These are phyloP conservation scores for Desmophyllum pertusum DNA, from an alignment of 92 coral and sea anemone genomes.

Conservation along the genomic window DNA sequence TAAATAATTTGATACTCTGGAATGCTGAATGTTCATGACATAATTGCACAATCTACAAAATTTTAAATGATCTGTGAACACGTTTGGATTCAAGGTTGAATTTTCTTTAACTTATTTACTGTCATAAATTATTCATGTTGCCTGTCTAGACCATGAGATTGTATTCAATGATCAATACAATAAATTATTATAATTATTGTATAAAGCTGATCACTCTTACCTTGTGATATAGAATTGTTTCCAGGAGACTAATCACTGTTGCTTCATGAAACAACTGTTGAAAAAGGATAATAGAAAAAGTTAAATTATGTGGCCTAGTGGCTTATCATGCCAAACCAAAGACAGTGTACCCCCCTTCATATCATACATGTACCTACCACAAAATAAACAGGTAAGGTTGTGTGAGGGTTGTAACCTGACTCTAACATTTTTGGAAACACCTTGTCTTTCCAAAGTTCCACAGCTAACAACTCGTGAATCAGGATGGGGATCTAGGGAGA, in stretches of 20 bases:
- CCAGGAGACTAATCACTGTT: slow-evolving; percentile 83
- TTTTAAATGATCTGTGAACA: too few relatives aligned
- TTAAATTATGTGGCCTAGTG: too few relatives aligned
- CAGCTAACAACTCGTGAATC: slow-evolving; percentile 88
- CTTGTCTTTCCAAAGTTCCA: slow-evolving; percentile 90
- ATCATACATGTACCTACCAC: slow-evolving; percentile 65
- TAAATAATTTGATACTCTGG: too few relatives aligned
- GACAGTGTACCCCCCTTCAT: not conserved
- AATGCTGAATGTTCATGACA: too few relatives aligned
- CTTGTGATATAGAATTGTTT: slow-evolving; percentile 82
- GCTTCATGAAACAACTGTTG: slow-evolving; percentile 91
- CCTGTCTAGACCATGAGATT: too few relatives aligned
- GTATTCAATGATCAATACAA: too few relatives aligned
- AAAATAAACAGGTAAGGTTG: slow-evolving; percentile 92
- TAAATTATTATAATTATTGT: too few relatives aligned
- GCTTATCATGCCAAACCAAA: not conserved
- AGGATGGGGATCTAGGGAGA: slow-evolving; percentile 92
- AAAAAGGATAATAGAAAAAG: not conserved
- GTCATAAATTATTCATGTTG: too few relatives aligned
- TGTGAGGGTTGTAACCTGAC: slow-evolving; percentile 74
- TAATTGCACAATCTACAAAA: too few relatives aligned
- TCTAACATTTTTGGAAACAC: slow-evolving; percentile 78
- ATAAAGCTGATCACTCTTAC: slow-evolving; percentile 29
- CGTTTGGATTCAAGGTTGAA: too few relatives aligned
- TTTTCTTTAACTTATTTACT: too few relatives aligned